Evolutionary conservation across 2,113 vertebrate genomes (phyloP).

Genomic region (Stigmatopora nigra): DNA sequence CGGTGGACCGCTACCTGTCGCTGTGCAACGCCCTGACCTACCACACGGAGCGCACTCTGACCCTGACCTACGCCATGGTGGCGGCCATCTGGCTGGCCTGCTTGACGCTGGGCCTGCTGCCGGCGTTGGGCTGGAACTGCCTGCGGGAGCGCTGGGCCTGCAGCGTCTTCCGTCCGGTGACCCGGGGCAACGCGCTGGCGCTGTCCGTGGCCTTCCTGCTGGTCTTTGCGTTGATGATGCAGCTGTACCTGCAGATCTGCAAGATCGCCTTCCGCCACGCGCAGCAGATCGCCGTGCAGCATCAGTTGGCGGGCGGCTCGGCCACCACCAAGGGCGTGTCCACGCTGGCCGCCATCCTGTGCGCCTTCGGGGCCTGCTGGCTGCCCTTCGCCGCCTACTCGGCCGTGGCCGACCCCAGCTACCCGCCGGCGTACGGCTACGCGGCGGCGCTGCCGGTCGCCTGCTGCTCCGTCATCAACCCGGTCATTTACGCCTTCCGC

Average conservation of each 20-base stretch:
- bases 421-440: slow-evolving; percentile 82
- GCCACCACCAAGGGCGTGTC: slow-evolving; percentile 89
- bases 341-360: slow-evolving; percentile 82
- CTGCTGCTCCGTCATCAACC: slow-evolving; percentile 86
- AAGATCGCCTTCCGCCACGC: slow-evolving; percentile 85
- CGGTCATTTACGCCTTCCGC: slow-evolving; percentile 85
- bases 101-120: slow-evolving; percentile 75
- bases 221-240: slow-evolving; percentile 85
- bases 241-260: slow-evolving; percentile 91
- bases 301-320: slow-evolving; percentile 82
- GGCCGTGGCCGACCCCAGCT: slow-evolving; percentile 81
- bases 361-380: slow-evolving; percentile 86
- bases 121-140: slow-evolving; percentile 87
- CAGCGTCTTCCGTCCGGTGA: slow-evolving; percentile 82
- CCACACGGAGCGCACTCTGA: slow-evolving; percentile 81
- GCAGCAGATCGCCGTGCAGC: slow-evolving; percentile 90
- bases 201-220: slow-evolving; percentile 82
- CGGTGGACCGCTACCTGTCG: slow-evolving; percentile 87
- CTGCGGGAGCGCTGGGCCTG: slow-evolving; percentile 73
- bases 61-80: slow-evolving; percentile 80
- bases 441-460: slow-evolving; percentile 79
- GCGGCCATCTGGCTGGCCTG: slow-evolving; percentile 75
- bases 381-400: slow-evolving; percentile 85
- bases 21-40: slow-evolving; percentile 88
- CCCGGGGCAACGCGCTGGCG: slow-evolving; percentile 81